Base-by-base conservation (phyloP, 2,888 invertebrate genomes). In the Euzophera pinguis region DNA sequence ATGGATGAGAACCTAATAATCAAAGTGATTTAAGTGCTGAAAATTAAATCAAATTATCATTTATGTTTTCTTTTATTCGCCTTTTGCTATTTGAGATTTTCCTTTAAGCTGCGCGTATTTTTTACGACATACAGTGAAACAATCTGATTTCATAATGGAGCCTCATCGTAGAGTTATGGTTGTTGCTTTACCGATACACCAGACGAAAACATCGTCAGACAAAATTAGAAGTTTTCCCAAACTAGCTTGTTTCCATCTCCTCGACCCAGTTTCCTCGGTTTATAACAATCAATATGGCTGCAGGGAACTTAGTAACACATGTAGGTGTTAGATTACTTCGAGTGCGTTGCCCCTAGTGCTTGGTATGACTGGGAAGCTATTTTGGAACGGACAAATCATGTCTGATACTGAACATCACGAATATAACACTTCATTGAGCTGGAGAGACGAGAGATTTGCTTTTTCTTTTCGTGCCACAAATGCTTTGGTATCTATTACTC, bases 161-260 rank as follows among this genome's bases (percentile, higher is more conserved):
- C n/a, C n/a, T n/a, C n/a, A n/a, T n/a, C n/a, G n/a, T 22, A 22
- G 22, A 3, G 22, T 22, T 3, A 22, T 22, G 22, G 22, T 7
- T 43, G 1, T 8, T 29, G 13, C 29, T 43, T 52, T 37, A 35
- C 42, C 42, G 32, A 29, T 41, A 38, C 29, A 9, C 29, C 57
- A 53, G 65, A 62, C 66, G 63, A 65, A 67, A 71, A 69, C 68
- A 65, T 61, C 63, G 66, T 72, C 72, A 70, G 78, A 77, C 81
- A 59, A 67, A 85, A 81, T 84, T 84, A 85, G 83, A 84, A 75
- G 83, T 81, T 81, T 76, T 71, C 68, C 53, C 55, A 62, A 69
- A 62, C 63, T 59, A 64, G 67, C 60, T 55, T 45, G 55, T 57
- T 60, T 62, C 62, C 61, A 65, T 63, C 59, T 62, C 57, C 64